These are phyloP conservation scores for Acanthurus tractus DNA, from an alignment of 2,797 vertebrate genomes.

Conservation along the genomic window DNA sequence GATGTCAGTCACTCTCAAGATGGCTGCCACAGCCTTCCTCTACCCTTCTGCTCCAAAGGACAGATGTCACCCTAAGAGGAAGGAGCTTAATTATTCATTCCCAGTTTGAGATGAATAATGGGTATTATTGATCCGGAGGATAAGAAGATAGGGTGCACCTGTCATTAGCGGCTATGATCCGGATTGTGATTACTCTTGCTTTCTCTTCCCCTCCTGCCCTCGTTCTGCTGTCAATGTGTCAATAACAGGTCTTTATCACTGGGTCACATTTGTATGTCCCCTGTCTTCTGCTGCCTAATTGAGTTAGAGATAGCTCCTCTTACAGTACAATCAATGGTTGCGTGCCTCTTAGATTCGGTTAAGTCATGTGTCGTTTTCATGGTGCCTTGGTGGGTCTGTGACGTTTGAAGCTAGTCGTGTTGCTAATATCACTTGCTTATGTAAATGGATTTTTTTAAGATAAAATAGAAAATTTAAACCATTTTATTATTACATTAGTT, in stretches of 20 bases:
- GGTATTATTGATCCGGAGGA: constrained; percentile 68
- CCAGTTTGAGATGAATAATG: constrained; percentile 68
- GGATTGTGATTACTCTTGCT: constrained; percentile 53
- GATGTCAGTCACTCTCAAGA: constrained; percentile 55
- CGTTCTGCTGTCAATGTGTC: constrained; percentile 59
- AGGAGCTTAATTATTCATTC: constrained; percentile 72
- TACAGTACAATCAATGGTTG: constrained; percentile 59
- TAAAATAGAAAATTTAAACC: constrained; percentile 23
- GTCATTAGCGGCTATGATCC: constrained; percentile 60
- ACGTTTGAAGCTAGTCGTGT: constrained; percentile 6
- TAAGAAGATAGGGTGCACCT: constrained; percentile 58
- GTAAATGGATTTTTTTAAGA: constrained; percentile 22
- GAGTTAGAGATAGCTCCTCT: constrained; percentile 62
- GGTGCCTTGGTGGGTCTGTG: constrained; percentile 7
- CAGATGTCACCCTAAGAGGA: constrained; percentile 38
- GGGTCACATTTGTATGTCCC: constrained; percentile 66
- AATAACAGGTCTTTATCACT: constrained; percentile 69
- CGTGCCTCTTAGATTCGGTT: constrained; percentile 17
- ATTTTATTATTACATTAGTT: constrained; percentile 19
- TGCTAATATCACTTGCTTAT: background rate
- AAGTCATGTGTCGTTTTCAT: constrained; percentile 28
- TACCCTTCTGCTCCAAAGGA: constrained; percentile 46
- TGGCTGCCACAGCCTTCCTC: constrained; percentile 42
- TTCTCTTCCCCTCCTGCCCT: constrained; percentile 22
- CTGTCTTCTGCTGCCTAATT: constrained; percentile 63